Conservation (phyloP, 1,140 invertebrate genomes). For the Drosophila auraria region DNA sequence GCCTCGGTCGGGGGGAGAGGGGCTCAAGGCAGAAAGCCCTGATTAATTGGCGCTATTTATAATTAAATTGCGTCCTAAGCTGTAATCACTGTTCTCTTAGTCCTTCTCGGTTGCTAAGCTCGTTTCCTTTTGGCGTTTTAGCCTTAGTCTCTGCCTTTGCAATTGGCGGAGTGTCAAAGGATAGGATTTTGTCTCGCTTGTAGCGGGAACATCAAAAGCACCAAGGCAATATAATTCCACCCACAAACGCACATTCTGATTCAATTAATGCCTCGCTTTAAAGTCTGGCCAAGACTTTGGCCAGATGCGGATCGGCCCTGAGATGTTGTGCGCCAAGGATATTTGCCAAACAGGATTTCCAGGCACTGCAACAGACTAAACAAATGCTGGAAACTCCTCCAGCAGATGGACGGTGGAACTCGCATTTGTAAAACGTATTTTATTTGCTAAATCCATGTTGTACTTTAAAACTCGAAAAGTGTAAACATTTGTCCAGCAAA, state of each 20-base stretch:
- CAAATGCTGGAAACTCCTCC: conserved; percentile 44
- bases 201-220: conserved; percentile 59
- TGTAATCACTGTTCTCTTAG: conserved; percentile 54
- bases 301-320: conserved; percentile 24
- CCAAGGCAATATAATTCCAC: conserved; percentile 34
- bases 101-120: conserved; percentile 27
- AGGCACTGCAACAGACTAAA: conserved; percentile 67
- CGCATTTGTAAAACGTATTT: conserved; percentile 13
- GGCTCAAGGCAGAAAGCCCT: conserved; percentile 45
- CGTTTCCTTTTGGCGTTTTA: neutral
- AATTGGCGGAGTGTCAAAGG: conserved; percentile 30
- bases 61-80: conserved; percentile 62
- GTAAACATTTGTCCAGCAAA: conserved; percentile 17
- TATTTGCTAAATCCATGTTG: conserved; percentile 16
- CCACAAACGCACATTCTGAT: conserved; percentile 45
- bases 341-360: conserved; percentile 78
- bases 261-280: conserved; percentile 49
- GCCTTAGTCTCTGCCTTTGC: conserved; percentile 2
- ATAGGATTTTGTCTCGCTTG: neutral
- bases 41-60: conserved; percentile 71
- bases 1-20: conserved; percentile 7
- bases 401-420: conserved; percentile 47
- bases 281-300: conserved; percentile 9
- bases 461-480: conserved; percentile 10
- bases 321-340: conserved; percentile 60